Base-by-base conservation (phyloP, 1,140 invertebrate genomes). In the Caerostris extrusa region DNA sequence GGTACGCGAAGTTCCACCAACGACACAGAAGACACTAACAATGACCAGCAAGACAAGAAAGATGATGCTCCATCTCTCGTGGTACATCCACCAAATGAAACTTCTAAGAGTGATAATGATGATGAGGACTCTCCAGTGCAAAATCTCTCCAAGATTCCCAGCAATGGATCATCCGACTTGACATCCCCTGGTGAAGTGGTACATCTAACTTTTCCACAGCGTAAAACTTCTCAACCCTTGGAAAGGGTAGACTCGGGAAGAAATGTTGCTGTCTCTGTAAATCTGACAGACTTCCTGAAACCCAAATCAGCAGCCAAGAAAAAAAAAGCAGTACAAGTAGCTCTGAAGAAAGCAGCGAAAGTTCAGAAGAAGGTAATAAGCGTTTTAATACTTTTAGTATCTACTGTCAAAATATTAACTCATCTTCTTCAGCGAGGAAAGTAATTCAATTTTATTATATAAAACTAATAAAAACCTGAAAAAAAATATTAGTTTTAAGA, bases 221-320 rank as follows among this genome's bases (percentile, higher is more conserved):
- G 71, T 0, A 94, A 94, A 55, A 60, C 87, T 3, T 60, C 87
- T 3, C 87, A 61, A 1, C 88, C 93, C 4, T 53, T 94, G 3
- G 87, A 94, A 58, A 94, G 87, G 55, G 93, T 94, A 58, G 93
- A 94, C 69, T 94, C 93, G 1, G 93, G 93, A n/a, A 61, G 93
- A 34, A 94, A 94, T 85, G 93, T 94, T 2, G 64, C 71, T 8
- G 93, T 94, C 5, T 94, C 93, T 19, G 93, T 94, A 5, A 90
- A 94, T 50, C 53, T 94, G 5, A 77, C 87, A 0, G 93, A 94
- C 85, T 94, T 94, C 14, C 34, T 94, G 53, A 94, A 94, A 56
- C 93, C 93, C 17, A 90, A 83, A 67, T 12, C 93, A 1, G 50
- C 71, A 5, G 3, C 34, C 14, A 81, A 64, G 69, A 82, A 88